phyloP scores from a whole-genome alignment of 2,113 vertebrate genomes.

The Tychaedon coryphoeus region DNA sequence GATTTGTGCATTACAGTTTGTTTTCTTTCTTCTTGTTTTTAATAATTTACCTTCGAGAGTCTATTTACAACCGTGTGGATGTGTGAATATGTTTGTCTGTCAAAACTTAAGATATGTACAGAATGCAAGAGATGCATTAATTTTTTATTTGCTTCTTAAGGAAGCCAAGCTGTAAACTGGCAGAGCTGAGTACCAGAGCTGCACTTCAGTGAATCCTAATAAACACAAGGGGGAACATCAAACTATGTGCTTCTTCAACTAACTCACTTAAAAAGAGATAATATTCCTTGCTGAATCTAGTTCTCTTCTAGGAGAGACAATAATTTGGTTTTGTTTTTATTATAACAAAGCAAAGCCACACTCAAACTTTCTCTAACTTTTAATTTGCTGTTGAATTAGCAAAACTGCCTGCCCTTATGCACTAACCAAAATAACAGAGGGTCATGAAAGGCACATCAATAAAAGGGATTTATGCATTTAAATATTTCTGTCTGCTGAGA shows the following conservation, averaged over 20 bases:
- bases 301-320: not conserved
- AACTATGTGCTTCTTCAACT: not conserved
- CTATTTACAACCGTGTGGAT: conserved; percentile 45
- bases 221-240: conserved; percentile 1
- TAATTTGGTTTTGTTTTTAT: not conserved
- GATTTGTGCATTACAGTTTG: conserved; percentile 59
- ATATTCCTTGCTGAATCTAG: not conserved
- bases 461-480: not conserved
- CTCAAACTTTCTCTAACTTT: not conserved
- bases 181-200: conserved; percentile 18
- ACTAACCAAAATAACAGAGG: not conserved
- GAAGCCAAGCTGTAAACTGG: conserved; percentile 38
- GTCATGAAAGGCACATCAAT: not conserved
- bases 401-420: not conserved
- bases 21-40: conserved; percentile 67
- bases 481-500: not conserved
- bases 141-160: conserved; percentile 67
- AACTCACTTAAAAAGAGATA: not conserved
- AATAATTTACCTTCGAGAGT: conserved; percentile 75
- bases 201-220: conserved; percentile 47
- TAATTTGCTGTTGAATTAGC: not conserved
- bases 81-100: conserved; percentile 70
- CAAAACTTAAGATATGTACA: conserved; percentile 54
- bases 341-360: not conserved
- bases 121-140: conserved; percentile 56